Evolutionary conservation across 2,797 vertebrate genomes (phyloP), one percentile per base, ranked within the genome.

Genomic region (Neomorphus geoffroyi): DNA sequence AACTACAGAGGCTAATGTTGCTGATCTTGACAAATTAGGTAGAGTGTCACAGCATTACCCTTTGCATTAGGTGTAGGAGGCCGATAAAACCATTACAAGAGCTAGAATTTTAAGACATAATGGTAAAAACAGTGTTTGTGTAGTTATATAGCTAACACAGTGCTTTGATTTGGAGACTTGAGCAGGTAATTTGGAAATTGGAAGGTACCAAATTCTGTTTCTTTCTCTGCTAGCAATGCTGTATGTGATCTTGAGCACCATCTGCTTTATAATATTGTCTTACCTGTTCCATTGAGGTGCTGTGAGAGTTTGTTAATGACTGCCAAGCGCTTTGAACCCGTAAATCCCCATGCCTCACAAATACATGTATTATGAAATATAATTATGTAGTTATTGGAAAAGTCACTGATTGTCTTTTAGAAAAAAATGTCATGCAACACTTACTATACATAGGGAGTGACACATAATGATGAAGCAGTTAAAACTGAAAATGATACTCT

Each of bases 401-500:
- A 93, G 79, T 88, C 93, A 61, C 84, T 1, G 0, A 37, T 13
- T 92, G 72, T 70, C 57, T 90, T 54, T 73, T 72, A 75, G 80
- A 96, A 96, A 85, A 57, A 91, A 89, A 61, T 86, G 75, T 58
- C 91, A 91, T 0, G 0, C 24, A 86, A 74, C n/a, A 83, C 53
- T 74, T 83, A 72, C 64, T 92, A n/a, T 30, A 74, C 70, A 53
- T 50, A 53, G 35, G 32, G 26, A 90, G 70, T 62, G 30, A 89
- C 93, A 86, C 30, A 80, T 74, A 84, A 70, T 77, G 73, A 87
- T 87, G 90, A 95, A 93, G 74, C 82, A 91, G 91, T 94, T 94
- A 94, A 95, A 92, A 95, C 45, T 86, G 94, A 95, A 97, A 97
- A 88, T 2, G 65, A 93, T 93, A 86, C 80, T 95, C 67, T 41